Evolutionary conservation across 1,140 invertebrate species (phyloP).

Genomic region (Zophobas morio): DNA sequence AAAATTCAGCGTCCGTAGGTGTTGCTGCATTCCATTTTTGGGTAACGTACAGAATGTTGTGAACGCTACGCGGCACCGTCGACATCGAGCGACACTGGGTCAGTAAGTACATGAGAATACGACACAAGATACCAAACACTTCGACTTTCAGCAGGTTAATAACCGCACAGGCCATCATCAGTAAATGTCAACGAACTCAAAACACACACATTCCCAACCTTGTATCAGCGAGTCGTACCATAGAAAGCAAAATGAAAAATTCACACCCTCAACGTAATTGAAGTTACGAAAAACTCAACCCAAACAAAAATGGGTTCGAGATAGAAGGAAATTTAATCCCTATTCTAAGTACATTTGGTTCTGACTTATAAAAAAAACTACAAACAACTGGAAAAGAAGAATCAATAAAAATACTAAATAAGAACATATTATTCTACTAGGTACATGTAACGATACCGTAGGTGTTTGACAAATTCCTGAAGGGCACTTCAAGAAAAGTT

Average conservation of each 20-base stretch:
- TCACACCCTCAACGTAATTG: not conserved
- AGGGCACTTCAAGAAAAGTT: too few relatives aligned
- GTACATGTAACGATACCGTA: too few relatives aligned
- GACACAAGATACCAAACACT: constrained; percentile 51
- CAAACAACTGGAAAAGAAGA: too few relatives aligned
- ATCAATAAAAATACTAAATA: too few relatives aligned
- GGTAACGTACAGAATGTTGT: not conserved
- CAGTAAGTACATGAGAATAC: constrained; percentile 59
- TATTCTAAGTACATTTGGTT: too few relatives aligned
- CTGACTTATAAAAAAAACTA: too few relatives aligned
- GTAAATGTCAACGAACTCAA: constrained; percentile 62
- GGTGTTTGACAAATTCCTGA: too few relatives aligned
- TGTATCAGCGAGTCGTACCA: constrained; percentile 5
- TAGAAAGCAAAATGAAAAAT: constrained; percentile 35
- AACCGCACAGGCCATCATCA: constrained; percentile 58
- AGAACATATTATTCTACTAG: too few relatives aligned
- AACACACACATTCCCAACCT: constrained; percentile 37
- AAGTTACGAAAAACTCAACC: too few relatives aligned
- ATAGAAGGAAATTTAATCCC: too few relatives aligned
- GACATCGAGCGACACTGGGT: constrained; percentile 54
- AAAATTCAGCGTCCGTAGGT: constrained; percentile 10
- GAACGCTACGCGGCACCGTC: too few relatives aligned
- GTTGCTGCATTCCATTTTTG: constrained; percentile 22
- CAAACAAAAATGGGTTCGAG: too few relatives aligned
- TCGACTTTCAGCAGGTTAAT: constrained; percentile 65